Conservation (phyloP, 2,113 vertebrate genomes). For the Stercorarius parasiticus region DNA sequence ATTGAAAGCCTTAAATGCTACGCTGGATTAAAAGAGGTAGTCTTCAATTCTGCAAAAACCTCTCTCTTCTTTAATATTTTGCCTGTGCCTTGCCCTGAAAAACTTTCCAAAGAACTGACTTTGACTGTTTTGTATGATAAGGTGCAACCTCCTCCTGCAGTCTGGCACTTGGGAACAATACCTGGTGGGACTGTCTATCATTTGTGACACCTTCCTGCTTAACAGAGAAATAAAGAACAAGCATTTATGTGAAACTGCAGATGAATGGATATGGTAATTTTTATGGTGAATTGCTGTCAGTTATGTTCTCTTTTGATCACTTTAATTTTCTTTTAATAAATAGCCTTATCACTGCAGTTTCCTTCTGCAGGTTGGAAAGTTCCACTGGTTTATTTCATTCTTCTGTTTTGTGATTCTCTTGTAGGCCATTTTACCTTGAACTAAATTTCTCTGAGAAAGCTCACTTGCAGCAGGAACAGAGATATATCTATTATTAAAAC, state of each 20-base stretch:
- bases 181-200: neutral
- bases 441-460: neutral
- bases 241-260: neutral
- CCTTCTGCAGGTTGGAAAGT: neutral
- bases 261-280: neutral
- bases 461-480: neutral
- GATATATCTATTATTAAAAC: neutral
- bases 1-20: neutral
- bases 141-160: neutral
- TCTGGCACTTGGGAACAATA: neutral
- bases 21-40: neutral
- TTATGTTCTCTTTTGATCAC: neutral
- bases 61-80: neutral
- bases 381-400: neutral
- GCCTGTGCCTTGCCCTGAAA: neutral
- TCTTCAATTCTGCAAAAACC: neutral
- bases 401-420: neutral
- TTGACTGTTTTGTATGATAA: neutral
- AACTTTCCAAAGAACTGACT: neutral
- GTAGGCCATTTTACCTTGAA: neutral
- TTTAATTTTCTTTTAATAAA: neutral
- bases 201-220: neutral
- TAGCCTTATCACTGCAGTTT: neutral
- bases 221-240: neutral
- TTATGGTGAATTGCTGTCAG: neutral